Percentiles rank a stretch among this genome's conserved stretches.
Evolutionary conservation across 2,113 vertebrate genomes (phyloP).

Genomic region (Brachyistius frenatus): DNA sequence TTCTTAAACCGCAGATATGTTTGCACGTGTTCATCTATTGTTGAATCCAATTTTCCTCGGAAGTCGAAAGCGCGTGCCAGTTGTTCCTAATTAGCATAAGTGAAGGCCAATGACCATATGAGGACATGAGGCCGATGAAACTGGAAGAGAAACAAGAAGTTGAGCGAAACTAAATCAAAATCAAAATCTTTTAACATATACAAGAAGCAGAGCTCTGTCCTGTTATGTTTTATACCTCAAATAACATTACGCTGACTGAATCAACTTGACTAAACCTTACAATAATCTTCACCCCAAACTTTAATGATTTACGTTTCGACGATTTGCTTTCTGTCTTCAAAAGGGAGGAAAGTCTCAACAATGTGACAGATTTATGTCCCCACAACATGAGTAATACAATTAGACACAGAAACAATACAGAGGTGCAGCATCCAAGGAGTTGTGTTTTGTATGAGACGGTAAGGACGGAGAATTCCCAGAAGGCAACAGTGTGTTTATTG

Average conservation of each 20-base stretch:
- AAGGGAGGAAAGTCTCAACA: not conserved
- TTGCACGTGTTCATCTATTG: too few species aligned
- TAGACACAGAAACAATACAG: not conserved
- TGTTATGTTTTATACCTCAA: not conserved
- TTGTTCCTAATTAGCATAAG: too few species aligned
- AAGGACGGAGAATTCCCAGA: slow-evolving; percentile 1
- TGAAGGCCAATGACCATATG: too few species aligned
- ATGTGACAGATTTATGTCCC: not conserved
- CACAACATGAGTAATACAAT: not conserved
- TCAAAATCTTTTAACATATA: not conserved
- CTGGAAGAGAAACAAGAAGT: too few species aligned
- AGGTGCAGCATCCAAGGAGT: not conserved
- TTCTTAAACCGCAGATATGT: too few species aligned
- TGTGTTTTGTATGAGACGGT: not conserved
- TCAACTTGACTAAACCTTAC: not conserved
- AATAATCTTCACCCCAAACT: too few species aligned
- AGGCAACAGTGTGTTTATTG: slow-evolving; percentile 42
- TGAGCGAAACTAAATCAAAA: too few species aligned
- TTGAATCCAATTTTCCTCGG: too few species aligned
- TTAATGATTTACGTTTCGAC: too few species aligned
- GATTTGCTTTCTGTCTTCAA: too few species aligned
- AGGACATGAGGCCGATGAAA: too few species aligned
- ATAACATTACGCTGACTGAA: not conserved
- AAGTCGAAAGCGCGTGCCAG: too few species aligned
- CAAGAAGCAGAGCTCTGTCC: not conserved